Base-by-base conservation (phyloP, 2,888 invertebrate genomes). In the Orgyia antiqua region DNA sequence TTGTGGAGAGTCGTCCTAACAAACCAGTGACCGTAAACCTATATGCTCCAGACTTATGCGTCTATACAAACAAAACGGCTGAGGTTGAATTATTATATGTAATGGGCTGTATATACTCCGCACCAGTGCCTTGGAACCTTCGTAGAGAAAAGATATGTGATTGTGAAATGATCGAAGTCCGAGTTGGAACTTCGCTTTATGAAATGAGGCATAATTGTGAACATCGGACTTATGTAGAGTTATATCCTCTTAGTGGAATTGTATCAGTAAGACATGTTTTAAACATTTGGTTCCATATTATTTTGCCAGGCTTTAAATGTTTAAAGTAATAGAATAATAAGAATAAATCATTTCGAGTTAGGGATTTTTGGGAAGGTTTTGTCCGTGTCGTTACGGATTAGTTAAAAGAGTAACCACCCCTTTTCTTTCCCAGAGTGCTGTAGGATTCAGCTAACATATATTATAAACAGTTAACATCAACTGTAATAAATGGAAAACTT, bases 81-180 rank as follows among this genome's bases (percentile, higher is more conserved):
- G 18, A 39, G 2, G 82, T 82, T 0, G 73, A 82, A 30, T 42
- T 84, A 6, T 52, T 79, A 37, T 72, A 84, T 12, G 71, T 86
- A 0, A 43, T 86, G 46, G 82, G 78, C 1, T 77, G 78, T 36
- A 58, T 79, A 1, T 78, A 73, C 45, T 42, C 34, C 2, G 68
- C 52, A 0, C 66, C 75, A 0, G 83, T 82, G 0, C 45, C 69
- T 2, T 86, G 83, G 76, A 71, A 45, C 31, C 40, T 86, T 25
- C 60, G 76, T 1, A 66, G 86, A 25, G 72, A 77, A 36, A 82
- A 86, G 48, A 73, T 86, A 33, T 86, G 86, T 44, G 73, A 79
- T 13, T 86, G 86, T 37, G 66, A 68, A 25, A 82, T 84, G 83
- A 43, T 77, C 0, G 77, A 84, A 45, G 66, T 79, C 0, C 55